phyloP scores from a whole-genome alignment of 2,113 vertebrate genomes.

The Paralichthys olivaceus region DNA sequence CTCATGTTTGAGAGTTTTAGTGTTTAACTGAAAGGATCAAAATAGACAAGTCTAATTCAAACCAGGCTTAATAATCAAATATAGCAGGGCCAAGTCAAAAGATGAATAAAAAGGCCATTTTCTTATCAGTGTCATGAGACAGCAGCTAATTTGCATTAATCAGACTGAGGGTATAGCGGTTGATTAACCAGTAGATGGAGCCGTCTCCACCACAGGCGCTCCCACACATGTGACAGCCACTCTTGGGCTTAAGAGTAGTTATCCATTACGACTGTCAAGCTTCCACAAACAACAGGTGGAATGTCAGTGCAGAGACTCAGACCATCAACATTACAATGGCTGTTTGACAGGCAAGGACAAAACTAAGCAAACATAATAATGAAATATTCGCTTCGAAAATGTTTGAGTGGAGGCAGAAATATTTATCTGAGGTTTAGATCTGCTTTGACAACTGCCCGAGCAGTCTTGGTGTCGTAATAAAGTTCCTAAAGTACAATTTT shows the following conservation, averaged over 20 bases:
- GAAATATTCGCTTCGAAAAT: background rate
- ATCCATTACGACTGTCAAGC: constrained; percentile 43
- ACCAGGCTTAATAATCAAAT: constrained; percentile 47
- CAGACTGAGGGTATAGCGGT: constrained; percentile 55
- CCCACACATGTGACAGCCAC: constrained; percentile 23
- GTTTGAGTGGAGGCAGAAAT: background rate
- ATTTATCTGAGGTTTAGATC: constrained; percentile 17
- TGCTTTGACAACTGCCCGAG: constrained; percentile 40
- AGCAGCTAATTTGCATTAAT: constrained; percentile 60
- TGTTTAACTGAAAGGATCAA: constrained; percentile 13
- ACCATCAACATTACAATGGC: background rate
- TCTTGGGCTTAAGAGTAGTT: constrained; percentile 35
- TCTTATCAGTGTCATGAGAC: constrained; percentile 26
- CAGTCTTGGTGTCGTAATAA: constrained; percentile 70
- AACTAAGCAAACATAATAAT: background rate
- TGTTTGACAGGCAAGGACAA: constrained; percentile 28
- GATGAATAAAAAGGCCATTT: constrained; percentile 20
- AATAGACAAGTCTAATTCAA: constrained; percentile 4
- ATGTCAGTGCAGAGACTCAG: constrained; percentile 5
- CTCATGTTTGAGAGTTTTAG: constrained; percentile 14
- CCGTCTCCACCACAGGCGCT: constrained; percentile 60
- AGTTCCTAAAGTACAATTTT: constrained; percentile 77
- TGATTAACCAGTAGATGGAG: constrained; percentile 85
- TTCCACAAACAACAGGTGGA: constrained; percentile 14
- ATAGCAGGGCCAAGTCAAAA: background rate